A percentile compares a stretch with the other conserved stretches of the same genome.
phyloP scores from a whole-genome alignment of 2,113 vertebrate genomes.

The Nerophis ophidion region DNA sequence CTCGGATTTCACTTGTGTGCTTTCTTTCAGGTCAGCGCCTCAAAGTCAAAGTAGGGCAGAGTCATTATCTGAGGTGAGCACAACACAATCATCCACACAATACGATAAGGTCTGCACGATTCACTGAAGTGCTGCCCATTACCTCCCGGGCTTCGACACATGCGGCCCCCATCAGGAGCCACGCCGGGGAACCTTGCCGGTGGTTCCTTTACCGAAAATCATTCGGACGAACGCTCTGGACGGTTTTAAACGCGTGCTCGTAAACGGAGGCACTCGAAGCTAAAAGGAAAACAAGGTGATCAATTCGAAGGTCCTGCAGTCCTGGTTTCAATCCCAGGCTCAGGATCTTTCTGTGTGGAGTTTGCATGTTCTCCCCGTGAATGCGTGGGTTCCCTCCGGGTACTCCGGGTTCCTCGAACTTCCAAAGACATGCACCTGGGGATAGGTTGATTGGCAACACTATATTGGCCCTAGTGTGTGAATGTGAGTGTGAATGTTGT shows the following conservation, averaged over 20 bases:
- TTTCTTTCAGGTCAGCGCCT: constrained; percentile 77
- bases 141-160: constrained; percentile 59
- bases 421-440: too few relatives aligned
- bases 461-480: too few relatives aligned
- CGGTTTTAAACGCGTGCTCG: constrained; percentile 5
- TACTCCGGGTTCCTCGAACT: too few relatives aligned
- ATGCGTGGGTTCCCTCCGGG: too few relatives aligned
- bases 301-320: too few relatives aligned
- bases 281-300: constrained; percentile 7
- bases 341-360: too few relatives aligned
- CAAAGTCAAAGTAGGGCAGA: constrained; percentile 75
- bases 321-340: too few relatives aligned
- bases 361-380: too few relatives aligned
- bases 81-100: constrained; percentile 75
- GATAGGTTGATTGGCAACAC: too few relatives aligned
- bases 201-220: constrained; percentile 18
- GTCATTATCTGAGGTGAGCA: constrained; percentile 74
- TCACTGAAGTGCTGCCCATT: constrained; percentile 69
- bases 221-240: constrained; percentile 1
- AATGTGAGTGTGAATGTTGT: too few relatives aligned
- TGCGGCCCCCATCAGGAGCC: constrained; percentile 36
- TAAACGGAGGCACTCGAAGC: not conserved
- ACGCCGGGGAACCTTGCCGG: constrained; percentile 3
- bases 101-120: constrained; percentile 73
- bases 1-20: constrained; percentile 72